Conservation (phyloP, 2,888 invertebrate genomes). For the Drosophila histrio region DNA sequence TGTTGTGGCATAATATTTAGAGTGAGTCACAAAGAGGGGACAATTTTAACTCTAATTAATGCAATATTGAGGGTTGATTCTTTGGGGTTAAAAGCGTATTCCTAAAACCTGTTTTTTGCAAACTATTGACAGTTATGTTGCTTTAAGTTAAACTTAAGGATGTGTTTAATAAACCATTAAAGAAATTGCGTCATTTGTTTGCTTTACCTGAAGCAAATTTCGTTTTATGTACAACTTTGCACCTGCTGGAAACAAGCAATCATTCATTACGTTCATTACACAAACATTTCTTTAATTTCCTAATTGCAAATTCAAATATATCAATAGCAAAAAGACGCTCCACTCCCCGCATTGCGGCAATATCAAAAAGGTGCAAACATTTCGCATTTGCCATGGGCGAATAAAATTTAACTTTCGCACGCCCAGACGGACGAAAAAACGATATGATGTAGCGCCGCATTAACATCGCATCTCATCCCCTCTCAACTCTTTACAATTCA, state of each 20-base stretch:
- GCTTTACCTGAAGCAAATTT: too few species aligned
- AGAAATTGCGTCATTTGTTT: background rate
- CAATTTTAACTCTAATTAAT: background rate
- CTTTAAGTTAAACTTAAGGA: background rate
- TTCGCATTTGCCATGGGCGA: conserved; percentile 18
- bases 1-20: background rate
- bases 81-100: too few species aligned
- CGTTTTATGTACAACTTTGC: conserved; percentile 21
- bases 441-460: conserved; percentile 19
- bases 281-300: conserved; percentile 22
- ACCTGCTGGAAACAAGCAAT: conserved; percentile 23
- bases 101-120: background rate
- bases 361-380: conserved; percentile 10
- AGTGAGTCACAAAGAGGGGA: conserved; percentile 17
- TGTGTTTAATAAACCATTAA: background rate
- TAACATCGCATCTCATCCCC: conserved; percentile 4
- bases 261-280: conserved; percentile 6
- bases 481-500: background rate
- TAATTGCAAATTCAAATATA: conserved; percentile 33
- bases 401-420: conserved; percentile 42
- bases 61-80: background rate
- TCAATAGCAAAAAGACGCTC: conserved; percentile 14
- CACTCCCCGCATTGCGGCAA: conserved; percentile 13
- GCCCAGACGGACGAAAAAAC: conserved; percentile 26
- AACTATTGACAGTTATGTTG: background rate